Evolutionary conservation across 2,797 vertebrate species (phyloP).

Genomic region (Lepus townsendii): DNA sequence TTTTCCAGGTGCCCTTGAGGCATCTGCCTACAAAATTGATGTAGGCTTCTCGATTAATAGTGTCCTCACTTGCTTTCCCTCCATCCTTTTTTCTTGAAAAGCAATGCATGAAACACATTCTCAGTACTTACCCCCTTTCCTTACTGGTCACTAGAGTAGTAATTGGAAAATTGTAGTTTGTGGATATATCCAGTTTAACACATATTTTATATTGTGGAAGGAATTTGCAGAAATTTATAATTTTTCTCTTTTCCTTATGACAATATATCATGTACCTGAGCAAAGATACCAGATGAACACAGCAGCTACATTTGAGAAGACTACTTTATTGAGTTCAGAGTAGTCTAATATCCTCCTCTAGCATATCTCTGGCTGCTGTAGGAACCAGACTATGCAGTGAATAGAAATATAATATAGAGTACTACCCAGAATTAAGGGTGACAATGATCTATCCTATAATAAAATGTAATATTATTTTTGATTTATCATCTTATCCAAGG

Average conservation of each 20-base stretch:
- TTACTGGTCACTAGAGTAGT: not conserved
- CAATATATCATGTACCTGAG: not conserved
- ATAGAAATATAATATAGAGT: not conserved
- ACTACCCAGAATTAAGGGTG: not conserved
- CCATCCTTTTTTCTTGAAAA: not conserved
- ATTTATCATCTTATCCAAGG: not conserved
- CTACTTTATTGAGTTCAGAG: not conserved
- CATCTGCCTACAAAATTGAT: not conserved
- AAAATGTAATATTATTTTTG: not conserved
- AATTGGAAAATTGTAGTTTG: not conserved
- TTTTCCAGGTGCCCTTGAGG: not conserved
- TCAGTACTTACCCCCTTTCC: not conserved
- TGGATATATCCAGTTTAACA: not conserved
- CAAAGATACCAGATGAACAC: not conserved
- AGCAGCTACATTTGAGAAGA: not conserved
- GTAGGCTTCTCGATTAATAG: too few relatives aligned
- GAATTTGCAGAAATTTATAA: not conserved
- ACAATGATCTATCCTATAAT: not conserved
- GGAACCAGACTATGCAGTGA: not conserved
- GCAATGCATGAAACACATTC: accelerated
- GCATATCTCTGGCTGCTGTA: not conserved
- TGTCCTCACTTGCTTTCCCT: too few relatives aligned
- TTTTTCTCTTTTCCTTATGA: not conserved
- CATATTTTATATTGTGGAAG: not conserved
- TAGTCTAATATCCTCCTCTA: not conserved